These are phyloP conservation scores for Lepus americanus DNA, from an alignment of 2,113 vertebrate genomes.

Conservation along the genomic window DNA sequence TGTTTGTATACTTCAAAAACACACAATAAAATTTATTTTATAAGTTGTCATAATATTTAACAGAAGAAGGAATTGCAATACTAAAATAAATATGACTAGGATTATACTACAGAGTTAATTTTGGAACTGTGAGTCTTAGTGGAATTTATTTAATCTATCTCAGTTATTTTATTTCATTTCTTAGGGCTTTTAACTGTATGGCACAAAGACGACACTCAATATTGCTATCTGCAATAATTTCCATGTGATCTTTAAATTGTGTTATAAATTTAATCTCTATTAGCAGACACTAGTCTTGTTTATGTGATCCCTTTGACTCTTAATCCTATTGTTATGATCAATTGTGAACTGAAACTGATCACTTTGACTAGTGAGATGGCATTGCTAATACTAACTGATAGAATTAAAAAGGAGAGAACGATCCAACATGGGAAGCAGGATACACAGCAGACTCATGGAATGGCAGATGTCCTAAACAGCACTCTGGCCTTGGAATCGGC, in stretches of 20 bases:
- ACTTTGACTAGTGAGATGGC: too few species aligned
- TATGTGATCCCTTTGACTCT: too few species aligned
- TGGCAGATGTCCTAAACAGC: too few species aligned
- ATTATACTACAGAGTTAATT: background rate
- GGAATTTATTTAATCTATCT: background rate
- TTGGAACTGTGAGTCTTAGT: background rate
- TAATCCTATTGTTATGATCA: too few species aligned
- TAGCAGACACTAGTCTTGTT: too few species aligned
- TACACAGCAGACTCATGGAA: too few species aligned
- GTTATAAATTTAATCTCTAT: background rate
- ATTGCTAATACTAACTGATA: too few species aligned
- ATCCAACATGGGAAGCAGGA: too few species aligned
- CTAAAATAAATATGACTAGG: background rate
- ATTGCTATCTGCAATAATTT: background rate
- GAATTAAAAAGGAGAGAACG: too few species aligned
- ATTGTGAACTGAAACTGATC: too few species aligned
- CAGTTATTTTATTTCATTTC: background rate
- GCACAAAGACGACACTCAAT: background rate
- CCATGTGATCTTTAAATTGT: background rate
- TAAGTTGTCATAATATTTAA: background rate
- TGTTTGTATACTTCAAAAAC: background rate
- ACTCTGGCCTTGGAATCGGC: too few species aligned
- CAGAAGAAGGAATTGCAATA: background rate
- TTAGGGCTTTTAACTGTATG: background rate
- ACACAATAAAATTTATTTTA: background rate